phyloP scores from a whole-genome alignment of 2,888 invertebrate genomes.

The Thysanoteuthis rhombus region DNA sequence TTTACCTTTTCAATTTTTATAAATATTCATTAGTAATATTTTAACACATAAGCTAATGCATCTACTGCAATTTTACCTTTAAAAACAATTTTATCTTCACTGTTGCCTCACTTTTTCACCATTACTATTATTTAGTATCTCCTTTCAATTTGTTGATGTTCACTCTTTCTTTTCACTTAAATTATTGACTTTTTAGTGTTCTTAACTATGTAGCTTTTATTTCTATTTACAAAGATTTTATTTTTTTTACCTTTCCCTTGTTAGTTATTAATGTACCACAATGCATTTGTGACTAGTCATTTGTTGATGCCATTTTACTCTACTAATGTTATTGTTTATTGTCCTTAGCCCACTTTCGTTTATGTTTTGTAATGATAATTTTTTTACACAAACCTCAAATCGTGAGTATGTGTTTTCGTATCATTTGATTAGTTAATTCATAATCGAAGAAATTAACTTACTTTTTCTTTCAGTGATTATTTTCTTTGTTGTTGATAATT shows the following conservation, averaged over 20 bases:
- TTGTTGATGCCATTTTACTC: background rate
- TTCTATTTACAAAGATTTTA: background rate
- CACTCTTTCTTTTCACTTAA: background rate
- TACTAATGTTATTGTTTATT: background rate
- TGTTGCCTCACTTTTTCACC: background rate
- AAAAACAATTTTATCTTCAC: background rate
- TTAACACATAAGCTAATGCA: background rate
- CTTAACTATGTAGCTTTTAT: background rate
- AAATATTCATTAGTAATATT: background rate
- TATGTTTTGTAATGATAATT: background rate
- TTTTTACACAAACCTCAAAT: background rate
- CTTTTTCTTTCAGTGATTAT: background rate
- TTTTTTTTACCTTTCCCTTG: background rate
- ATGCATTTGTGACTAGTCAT: background rate
- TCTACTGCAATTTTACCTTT: background rate
- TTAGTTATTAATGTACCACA: background rate
- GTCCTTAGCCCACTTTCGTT: background rate
- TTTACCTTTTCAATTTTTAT: background rate
- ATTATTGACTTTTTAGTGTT: background rate
- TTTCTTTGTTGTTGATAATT: background rate
- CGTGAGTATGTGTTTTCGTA: background rate
- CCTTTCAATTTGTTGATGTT: background rate
- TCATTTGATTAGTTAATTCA: background rate
- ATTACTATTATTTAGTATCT: background rate
- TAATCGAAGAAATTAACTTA: background rate